Evolutionary conservation across 1,140 invertebrate genomes (phyloP).

Genomic region (Drosophila pandora): DNA sequence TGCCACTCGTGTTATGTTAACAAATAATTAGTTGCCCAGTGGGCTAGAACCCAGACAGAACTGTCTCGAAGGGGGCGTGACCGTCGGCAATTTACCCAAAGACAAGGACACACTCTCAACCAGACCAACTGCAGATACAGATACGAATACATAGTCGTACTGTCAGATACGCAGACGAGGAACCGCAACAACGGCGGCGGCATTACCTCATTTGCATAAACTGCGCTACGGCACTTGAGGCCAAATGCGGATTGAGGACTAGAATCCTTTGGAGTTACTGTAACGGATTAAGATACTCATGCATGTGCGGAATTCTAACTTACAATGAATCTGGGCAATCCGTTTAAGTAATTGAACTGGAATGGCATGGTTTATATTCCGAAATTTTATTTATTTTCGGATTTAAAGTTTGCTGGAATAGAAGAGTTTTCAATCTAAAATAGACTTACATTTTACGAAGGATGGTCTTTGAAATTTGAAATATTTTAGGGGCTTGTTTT

Average conservation of each 20-base stretch:
- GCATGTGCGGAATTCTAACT: background rate
- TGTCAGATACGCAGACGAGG: slow-evolving; percentile 14
- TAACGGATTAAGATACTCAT: slow-evolving; percentile 27
- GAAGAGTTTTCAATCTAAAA: too few species aligned
- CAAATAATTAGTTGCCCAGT: slow-evolving; percentile 78
- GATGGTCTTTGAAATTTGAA: too few species aligned
- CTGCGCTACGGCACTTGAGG: slow-evolving; percentile 34
- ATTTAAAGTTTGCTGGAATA: background rate
- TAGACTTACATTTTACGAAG: too few species aligned
- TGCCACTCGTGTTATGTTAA: slow-evolving; percentile 81
- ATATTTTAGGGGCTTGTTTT: too few species aligned
- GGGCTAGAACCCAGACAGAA: slow-evolving; percentile 52
- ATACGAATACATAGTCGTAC: slow-evolving; percentile 7
- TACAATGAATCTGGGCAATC: slow-evolving; percentile 19
- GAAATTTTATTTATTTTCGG: background rate
- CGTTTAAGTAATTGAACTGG: slow-evolving; percentile 35
- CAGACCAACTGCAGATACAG: slow-evolving; percentile 7
- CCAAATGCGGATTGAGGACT: slow-evolving; percentile 37
- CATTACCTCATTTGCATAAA: slow-evolving; percentile 67
- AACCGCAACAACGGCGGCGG: slow-evolving; percentile 43
- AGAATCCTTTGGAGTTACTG: slow-evolving; percentile 11
- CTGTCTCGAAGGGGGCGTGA: slow-evolving; percentile 32
- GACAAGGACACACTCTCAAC: slow-evolving; percentile 50
- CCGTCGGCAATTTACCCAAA: slow-evolving; percentile 47
- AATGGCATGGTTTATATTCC: background rate